These are phyloP conservation scores for Spinus pinus DNA, from an alignment of 2,797 vertebrate species.

Conservation along the genomic window DNA sequence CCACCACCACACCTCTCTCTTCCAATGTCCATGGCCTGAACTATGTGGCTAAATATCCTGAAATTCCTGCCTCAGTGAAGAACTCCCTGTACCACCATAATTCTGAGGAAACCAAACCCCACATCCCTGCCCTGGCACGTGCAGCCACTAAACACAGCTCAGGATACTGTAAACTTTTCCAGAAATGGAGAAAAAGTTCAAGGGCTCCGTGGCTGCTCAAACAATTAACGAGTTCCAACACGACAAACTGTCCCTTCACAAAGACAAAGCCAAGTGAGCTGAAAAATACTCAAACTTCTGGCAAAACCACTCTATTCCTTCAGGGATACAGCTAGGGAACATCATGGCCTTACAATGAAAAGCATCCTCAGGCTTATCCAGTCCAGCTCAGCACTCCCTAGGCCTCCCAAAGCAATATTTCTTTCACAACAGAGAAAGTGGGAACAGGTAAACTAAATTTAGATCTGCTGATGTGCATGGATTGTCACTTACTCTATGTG, in stretches of 20 bases:
- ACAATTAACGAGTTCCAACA: neutral
- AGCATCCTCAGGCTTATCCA: neutral
- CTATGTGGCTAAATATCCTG: rapidly evolving
- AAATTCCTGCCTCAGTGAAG: neutral
- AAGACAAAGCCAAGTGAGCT: neutral
- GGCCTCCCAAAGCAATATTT: neutral
- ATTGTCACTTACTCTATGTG: neutral
- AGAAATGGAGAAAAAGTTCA: neutral
- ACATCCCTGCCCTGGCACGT: neutral
- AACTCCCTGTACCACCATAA: rapidly evolving
- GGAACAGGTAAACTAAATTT: neutral
- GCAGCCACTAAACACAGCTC: neutral
- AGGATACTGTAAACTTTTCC: neutral
- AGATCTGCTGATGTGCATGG: neutral
- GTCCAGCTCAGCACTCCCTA: neutral
- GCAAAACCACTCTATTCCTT: neutral
- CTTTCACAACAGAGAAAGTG: neutral
- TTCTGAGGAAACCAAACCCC: neutral
- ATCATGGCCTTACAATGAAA: neutral
- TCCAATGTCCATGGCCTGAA: rapidly evolving
- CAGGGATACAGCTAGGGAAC: neutral
- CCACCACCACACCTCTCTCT: neutral
- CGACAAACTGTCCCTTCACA: neutral
- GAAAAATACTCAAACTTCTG: neutral
- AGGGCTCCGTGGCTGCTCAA: neutral